Evolutionary conservation across 2,888 invertebrate species (phyloP).

Genomic region (Meghimatium bilineatum): DNA sequence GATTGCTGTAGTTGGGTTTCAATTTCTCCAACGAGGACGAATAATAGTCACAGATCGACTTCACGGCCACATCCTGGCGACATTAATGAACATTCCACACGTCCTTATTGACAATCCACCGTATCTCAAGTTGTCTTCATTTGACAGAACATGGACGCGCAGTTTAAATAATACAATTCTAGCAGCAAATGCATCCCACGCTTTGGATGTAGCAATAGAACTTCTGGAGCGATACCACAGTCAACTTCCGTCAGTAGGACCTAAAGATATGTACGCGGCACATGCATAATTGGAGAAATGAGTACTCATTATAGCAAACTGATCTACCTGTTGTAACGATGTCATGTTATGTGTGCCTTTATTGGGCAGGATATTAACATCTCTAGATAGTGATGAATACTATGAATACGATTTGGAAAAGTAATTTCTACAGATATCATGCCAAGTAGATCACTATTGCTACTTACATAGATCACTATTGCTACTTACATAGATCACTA

Average conservation of each 20-base stretch:
- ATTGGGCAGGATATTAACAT: too few relatives aligned
- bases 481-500: too few relatives aligned
- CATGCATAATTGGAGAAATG: background rate
- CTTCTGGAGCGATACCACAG: slow-evolving; percentile 1
- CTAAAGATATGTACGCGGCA: background rate
- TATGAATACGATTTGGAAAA: too few relatives aligned
- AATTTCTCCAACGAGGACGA: slow-evolving; percentile 54
- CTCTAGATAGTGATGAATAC: too few relatives aligned
- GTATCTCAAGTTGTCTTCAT: slow-evolving; percentile 38
- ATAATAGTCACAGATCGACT: slow-evolving; percentile 56
- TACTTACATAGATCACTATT: too few relatives aligned
- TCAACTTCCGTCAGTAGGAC: background rate
- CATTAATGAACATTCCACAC: slow-evolving; percentile 27
- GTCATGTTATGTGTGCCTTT: too few relatives aligned
- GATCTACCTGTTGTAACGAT: too few relatives aligned
- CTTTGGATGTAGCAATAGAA: background rate
- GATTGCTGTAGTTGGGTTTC: slow-evolving; percentile 48
- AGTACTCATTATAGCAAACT: too few relatives aligned
- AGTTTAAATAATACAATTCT: slow-evolving; percentile 21
- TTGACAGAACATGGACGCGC: slow-evolving; percentile 38
- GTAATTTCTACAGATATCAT: too few relatives aligned
- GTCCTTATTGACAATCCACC: slow-evolving; percentile 19
- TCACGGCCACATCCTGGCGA: slow-evolving; percentile 51
- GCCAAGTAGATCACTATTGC: too few relatives aligned
- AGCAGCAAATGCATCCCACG: background rate